Percentiles rank a stretch among this genome's conserved stretches.
phyloP scores from a whole-genome alignment of 1,140 invertebrate species.

The Bombus sylvicola region DNA sequence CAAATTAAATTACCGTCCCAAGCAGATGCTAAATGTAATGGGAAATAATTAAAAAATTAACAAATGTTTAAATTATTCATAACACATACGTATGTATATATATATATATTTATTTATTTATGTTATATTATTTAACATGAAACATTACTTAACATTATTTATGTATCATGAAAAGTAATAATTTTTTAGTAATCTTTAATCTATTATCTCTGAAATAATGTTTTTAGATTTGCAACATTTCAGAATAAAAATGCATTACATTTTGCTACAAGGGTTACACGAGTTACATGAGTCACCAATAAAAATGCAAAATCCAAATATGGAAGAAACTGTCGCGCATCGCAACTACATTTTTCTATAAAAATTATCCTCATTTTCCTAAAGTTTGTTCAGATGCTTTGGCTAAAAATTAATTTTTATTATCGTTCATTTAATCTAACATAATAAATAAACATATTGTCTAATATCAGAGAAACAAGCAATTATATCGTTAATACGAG shows the following conservation, averaged over 20 bases:
- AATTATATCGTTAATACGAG: constrained; percentile 29
- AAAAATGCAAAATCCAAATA: constrained; percentile 47
- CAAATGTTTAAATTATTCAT: not conserved
- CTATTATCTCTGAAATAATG: not conserved
- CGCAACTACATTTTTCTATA: not conserved
- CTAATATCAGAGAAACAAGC: constrained; percentile 5
- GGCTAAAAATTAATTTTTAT: not conserved
- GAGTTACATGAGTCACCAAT: constrained; percentile 51
- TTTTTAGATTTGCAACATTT: not conserved
- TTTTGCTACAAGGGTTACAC: not conserved
- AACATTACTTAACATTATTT: not conserved
- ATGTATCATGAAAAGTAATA: not conserved
- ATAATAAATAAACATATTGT: not conserved
- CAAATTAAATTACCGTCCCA: not conserved
- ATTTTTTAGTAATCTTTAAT: not conserved
- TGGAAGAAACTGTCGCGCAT: constrained; percentile 43
- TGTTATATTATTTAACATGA: not conserved
- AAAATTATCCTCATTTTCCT: not conserved
- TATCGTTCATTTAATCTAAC: too few relatives aligned
- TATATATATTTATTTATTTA: too few relatives aligned
- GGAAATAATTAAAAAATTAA: not conserved
- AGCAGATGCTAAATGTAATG: not conserved
- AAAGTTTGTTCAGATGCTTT: too few relatives aligned
- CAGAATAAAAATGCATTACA: constrained; percentile 1
- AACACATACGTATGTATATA: too few relatives aligned